A percentile compares a stretch with the other conserved stretches of the same genome.
Evolutionary conservation across 2,113 vertebrate species (phyloP).

Genomic region (Abramis brama): DNA sequence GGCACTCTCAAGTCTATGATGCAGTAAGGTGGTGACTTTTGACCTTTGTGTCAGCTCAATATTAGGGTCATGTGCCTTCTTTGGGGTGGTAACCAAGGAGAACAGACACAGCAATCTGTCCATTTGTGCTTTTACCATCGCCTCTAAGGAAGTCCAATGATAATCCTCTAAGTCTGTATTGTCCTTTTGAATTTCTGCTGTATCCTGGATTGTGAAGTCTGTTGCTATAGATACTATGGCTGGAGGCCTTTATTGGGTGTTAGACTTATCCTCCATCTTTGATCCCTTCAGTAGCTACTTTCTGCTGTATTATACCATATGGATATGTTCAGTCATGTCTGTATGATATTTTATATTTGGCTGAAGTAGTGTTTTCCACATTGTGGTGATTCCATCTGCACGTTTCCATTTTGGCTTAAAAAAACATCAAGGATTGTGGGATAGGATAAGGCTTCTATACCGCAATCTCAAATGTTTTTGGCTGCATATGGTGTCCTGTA

Average conservation of each 20-base stretch:
- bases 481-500: not conserved
- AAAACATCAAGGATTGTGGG: not conserved
- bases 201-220: conserved; percentile 29
- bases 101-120: not conserved
- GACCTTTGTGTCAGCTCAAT: not conserved
- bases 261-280: conserved; percentile 15
- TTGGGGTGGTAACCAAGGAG: not conserved
- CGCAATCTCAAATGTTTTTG: not conserved
- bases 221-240: conserved; percentile 41
- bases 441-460: not conserved
- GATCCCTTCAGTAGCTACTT: not conserved
- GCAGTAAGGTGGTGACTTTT: not conserved
- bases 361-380: not conserved
- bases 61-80: not conserved
- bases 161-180: conserved; percentile 25
- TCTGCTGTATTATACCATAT: not conserved
- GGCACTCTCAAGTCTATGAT: not conserved
- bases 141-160: not conserved
- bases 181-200: conserved; percentile 22
- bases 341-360: conserved; percentile 17
- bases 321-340: conserved; percentile 28
- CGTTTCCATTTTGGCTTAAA: not conserved
- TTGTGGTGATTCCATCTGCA: not conserved
- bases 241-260: conserved; percentile 13
- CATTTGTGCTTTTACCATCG: not conserved